Percentiles rank a stretch among this genome's conserved stretches.
Evolutionary conservation across 2,888 invertebrate species (phyloP).

Genomic region (Andrena minutula): DNA sequence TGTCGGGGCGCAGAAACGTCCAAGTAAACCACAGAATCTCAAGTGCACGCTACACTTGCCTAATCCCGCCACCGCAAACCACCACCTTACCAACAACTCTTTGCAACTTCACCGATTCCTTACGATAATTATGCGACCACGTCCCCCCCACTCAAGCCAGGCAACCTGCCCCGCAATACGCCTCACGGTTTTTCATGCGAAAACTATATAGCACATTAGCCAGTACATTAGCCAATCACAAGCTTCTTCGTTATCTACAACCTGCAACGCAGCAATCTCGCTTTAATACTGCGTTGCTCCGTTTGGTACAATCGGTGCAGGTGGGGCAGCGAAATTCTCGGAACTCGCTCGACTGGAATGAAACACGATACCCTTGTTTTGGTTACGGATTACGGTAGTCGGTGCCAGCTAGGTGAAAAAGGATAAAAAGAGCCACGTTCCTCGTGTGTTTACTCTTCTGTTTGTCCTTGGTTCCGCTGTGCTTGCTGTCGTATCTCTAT

Average conservation of each 20-base stretch:
- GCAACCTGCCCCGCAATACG: not conserved
- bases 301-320: not conserved
- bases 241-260: too few relatives aligned
- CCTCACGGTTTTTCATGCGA: not conserved
- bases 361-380: too few relatives aligned
- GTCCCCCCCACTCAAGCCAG: not conserved
- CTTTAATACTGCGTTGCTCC: not conserved
- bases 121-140: slow-evolving; percentile 76
- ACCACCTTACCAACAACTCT: slow-evolving; percentile 35
- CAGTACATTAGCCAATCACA: not conserved
- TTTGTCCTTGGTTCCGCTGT: too few relatives aligned
- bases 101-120: slow-evolving; percentile 78
- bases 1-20: slow-evolving; percentile 23
- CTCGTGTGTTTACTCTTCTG: too few relatives aligned
- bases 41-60: slow-evolving; percentile 79
- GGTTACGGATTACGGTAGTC: too few relatives aligned
- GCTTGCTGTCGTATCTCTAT: too few relatives aligned
- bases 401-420: too few relatives aligned
- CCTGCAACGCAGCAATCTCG: too few relatives aligned
- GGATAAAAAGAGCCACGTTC: too few relatives aligned
- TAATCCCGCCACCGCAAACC: slow-evolving; percentile 74
- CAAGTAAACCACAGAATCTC: slow-evolving; percentile 72
- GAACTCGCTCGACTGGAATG: too few relatives aligned
- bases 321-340: too few relatives aligned
- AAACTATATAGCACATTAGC: too few relatives aligned